Percentiles rank a stretch among this genome's conserved stretches.
Evolutionary conservation across 2,797 vertebrate species (phyloP).

Genomic region (Mormyrus hasselquistii): DNA sequence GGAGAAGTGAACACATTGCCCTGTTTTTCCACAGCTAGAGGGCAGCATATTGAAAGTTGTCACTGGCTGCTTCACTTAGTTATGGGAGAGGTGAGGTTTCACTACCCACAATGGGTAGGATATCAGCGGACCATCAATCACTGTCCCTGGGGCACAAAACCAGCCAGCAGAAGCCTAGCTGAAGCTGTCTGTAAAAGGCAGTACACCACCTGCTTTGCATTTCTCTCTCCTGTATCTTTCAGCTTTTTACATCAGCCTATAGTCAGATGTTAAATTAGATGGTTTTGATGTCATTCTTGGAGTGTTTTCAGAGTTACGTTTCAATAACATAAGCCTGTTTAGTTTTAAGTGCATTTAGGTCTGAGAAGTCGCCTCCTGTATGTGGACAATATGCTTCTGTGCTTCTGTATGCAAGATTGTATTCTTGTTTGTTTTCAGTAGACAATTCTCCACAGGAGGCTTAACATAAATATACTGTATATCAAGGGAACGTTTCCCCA

Average conservation of each 20-base stretch:
- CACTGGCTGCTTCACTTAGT: not conserved
- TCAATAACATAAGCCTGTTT: not conserved
- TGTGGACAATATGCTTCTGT: not conserved
- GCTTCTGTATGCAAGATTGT: not conserved
- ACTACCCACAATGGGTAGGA: not conserved
- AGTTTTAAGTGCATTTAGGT: not conserved
- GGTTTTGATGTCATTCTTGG: not conserved
- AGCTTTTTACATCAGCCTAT: not conserved
- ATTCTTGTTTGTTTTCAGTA: not conserved
- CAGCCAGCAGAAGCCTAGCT: not conserved
- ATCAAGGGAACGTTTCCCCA: not conserved
- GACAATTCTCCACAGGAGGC: not conserved
- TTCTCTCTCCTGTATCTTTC: not conserved
- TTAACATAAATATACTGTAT: not conserved
- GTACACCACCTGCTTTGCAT: not conserved
- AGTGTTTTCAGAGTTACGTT: not conserved
- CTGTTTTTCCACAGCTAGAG: not conserved
- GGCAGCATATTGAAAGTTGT: not conserved
- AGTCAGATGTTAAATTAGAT: not conserved
- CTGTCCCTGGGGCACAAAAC: not conserved
- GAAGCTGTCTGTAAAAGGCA: not conserved
- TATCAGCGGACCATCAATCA: not conserved
- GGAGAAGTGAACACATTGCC: not conserved
- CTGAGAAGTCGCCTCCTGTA: not conserved
- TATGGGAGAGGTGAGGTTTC: not conserved